Evolutionary conservation across 1,140 invertebrate genomes (phyloP).

Genomic region (Monomorium pharaonis): DNA sequence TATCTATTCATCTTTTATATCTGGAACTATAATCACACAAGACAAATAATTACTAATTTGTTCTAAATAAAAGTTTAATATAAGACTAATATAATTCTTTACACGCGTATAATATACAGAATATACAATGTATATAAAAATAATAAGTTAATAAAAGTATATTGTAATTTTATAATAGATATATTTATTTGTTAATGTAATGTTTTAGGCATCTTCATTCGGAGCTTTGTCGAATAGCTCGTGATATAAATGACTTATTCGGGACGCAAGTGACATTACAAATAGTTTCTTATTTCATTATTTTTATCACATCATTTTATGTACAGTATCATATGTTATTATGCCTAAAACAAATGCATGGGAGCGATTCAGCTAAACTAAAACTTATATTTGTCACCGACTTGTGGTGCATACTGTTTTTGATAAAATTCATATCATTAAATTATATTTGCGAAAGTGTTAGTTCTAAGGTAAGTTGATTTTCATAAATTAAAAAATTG

Average conservation of each 20-base stretch:
- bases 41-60: neutral
- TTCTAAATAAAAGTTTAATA: neutral
- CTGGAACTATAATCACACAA: neutral
- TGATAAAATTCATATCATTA: neutral
- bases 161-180: neutral
- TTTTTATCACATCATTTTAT: neutral
- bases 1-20: neutral
- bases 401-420: neutral
- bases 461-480: constrained; percentile 8
- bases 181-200: neutral
- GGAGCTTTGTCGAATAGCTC: constrained; percentile 28
- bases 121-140: neutral
- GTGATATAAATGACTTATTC: constrained; percentile 9
- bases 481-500: neutral
- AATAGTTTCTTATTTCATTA: neutral
- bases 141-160: neutral
- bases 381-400: neutral
- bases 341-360: neutral
- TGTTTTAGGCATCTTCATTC: constrained; percentile 22
- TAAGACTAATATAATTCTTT: neutral
- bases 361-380: neutral
- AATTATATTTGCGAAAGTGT: constrained; percentile 19
- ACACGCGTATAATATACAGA: neutral
- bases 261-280: constrained; percentile 5
- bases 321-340: neutral